Evolutionary conservation across 2,888 invertebrate species (phyloP), one percentile per base, ranked within the genome.

Genomic region (Hirtodrosophila duncani): DNA sequence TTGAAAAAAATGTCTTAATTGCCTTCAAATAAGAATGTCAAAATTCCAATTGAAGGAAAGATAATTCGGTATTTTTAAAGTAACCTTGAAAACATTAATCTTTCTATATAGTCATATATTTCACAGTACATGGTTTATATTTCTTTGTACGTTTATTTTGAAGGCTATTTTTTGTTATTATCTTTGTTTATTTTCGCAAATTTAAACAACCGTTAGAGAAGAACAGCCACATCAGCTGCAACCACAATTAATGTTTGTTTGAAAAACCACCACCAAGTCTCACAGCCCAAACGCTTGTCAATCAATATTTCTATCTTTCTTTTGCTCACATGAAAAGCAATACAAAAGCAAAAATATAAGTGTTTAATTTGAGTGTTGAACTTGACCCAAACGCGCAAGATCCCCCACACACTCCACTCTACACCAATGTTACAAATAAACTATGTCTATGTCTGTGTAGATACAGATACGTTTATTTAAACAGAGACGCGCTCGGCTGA

Each of bases 321-420:
- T 20, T 20, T 6, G 6, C 6, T n/a, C 6, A n/a, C 26, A 24
- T 2, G 8, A 8, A 10, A 30, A 4, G 30, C n/a, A 13, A 10
- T 16, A 24, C 34, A n/a, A 18, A n/a, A 14, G 6, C 11, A 33
- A 10, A 11, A 21, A 11, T 36, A 13, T 41, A 17, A n/a, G 27
- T 6, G 26, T 38, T 17, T 18, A 16, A 26, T 27, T 33, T 20
- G 9, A 10, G n/a, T 11, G 17, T 8, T 50, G 50, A 67, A 68
- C 67, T 70, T 68, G 64, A 68, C 70, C 70, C 67, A 53, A 48
- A 53, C n/a, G n/a, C n/a, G n/a, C n/a, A n/a, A n/a, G 8, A 30
- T 24, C 24, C 18, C n/a, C 26, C 24, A 17, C 17, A 8, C 2
- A 29, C 29, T 9, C n/a, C n/a, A 2, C n/a, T 23, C 24, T 39